Base-by-base conservation (phyloP, 2,113 vertebrate species). In the Clupea harengus region DNA sequence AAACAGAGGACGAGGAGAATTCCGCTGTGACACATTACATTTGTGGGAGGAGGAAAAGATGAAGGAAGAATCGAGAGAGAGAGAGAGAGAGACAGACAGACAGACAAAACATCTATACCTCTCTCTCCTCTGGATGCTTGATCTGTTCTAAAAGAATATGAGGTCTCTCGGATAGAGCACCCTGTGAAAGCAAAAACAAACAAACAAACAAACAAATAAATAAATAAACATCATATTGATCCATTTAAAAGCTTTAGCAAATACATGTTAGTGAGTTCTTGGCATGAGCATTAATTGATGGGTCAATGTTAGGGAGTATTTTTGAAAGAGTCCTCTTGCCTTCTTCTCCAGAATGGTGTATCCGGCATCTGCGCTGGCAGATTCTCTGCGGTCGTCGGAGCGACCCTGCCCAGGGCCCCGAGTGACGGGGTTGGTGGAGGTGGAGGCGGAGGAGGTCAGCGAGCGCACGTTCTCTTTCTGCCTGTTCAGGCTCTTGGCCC, bases 331-430 rank as follows among this genome's bases (percentile, higher is more conserved):
- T 44, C n/a, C 2, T 15, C 72, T 3, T 15, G 97, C 97, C 96
- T 98, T 98, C 90, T 97, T 98, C 94, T 97, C 97, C 0, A 97
- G 93, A 83, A 97, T 96, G 87, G 97, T 97, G 8, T 97, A 97
- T 86, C 97, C 97, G 0, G 97, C 97, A 11, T 98, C 97, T 1
- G 97, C 96, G 0, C 96, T 97, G 25, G 97, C 97, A 0, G 97
- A 97, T 84, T 98, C 97, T 22, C 96, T 88, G 9, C 95, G 92
- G 87, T 97, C 97, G 4, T 97, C 96, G 0, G 93, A 90, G 49
- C 95, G 92, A 81, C 92, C 47, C 90, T 93, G 89, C 84, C 94
- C 92, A 87, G 94, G 57, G 86, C 93, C 86, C 87, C 95, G 89
- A 9, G 88, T 60, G 0, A 89, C 86, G 28, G 92, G 28, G 28